phyloP scores from a whole-genome alignment of 2,113 vertebrate genomes.

The Daboia siamensis region DNA sequence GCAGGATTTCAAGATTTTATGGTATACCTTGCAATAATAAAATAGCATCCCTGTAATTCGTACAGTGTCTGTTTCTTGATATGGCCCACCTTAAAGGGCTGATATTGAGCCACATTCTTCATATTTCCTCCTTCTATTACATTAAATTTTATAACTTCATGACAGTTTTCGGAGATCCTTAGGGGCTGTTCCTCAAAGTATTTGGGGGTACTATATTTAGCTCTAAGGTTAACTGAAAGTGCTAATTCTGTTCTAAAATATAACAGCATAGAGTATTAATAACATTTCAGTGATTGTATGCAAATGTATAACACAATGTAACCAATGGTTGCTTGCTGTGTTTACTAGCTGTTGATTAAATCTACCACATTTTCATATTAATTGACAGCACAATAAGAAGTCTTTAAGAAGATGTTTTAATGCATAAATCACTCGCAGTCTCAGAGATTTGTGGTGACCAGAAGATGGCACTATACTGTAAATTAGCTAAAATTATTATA shows the following conservation, averaged over 20 bases:
- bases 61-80: not conserved
- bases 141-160: not conserved
- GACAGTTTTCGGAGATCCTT: not conserved
- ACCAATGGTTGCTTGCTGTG: slow-evolving; percentile 35
- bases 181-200: not conserved
- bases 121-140: not conserved
- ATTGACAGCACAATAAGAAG: slow-evolving; percentile 33
- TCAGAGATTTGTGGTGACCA: slow-evolving; percentile 51
- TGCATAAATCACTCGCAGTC: not conserved
- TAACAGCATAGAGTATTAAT: not conserved
- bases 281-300: not conserved
- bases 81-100: not conserved
- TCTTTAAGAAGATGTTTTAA: slow-evolving; percentile 24
- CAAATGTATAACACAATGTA: slow-evolving; percentile 26
- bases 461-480: slow-evolving; percentile 72
- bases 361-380: slow-evolving; percentile 35
- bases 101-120: not conserved
- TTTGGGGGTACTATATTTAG: not conserved
- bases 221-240: not conserved
- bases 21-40: not conserved
- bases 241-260: not conserved
- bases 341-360: slow-evolving; percentile 36
- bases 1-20: not conserved
- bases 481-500: slow-evolving; percentile 47
- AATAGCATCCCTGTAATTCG: not conserved